phyloP scores from a whole-genome alignment of 2,113 vertebrate genomes.

The Zosterops japonicus region DNA sequence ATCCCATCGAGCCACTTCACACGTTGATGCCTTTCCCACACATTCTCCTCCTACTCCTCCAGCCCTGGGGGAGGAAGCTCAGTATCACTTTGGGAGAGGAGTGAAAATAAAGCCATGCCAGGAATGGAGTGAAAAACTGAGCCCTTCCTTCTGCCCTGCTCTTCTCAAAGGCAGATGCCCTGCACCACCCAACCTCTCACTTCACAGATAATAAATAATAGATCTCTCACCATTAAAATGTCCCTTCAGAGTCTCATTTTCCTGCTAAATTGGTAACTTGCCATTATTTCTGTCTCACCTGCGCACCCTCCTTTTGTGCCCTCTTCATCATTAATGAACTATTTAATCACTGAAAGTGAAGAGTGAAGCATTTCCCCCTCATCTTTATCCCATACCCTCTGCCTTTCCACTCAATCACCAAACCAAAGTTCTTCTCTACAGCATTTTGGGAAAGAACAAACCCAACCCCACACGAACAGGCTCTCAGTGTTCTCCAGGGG shows the following conservation, averaged over 20 bases:
- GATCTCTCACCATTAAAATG: background rate
- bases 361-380: background rate
- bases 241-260: background rate
- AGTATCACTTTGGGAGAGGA: background rate
- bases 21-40: background rate
- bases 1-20: background rate
- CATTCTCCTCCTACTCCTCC: background rate
- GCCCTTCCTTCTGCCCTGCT: background rate
- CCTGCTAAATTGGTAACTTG: background rate
- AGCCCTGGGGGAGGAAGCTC: background rate
- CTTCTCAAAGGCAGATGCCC: background rate
- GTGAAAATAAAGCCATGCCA: background rate
- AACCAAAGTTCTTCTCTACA: background rate
- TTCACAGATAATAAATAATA: background rate
- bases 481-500: background rate
- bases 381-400: background rate
- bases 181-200: background rate
- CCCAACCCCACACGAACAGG: accelerated
- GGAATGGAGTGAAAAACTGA: background rate
- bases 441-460: background rate
- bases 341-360: background rate
- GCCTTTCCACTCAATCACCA: background rate
- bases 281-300: background rate
- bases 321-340: background rate
- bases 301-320: background rate